Evolutionary conservation across 2,113 vertebrate species (phyloP), one percentile per base, ranked within the genome.

Genomic region (Cranoglanis bouderius): DNA sequence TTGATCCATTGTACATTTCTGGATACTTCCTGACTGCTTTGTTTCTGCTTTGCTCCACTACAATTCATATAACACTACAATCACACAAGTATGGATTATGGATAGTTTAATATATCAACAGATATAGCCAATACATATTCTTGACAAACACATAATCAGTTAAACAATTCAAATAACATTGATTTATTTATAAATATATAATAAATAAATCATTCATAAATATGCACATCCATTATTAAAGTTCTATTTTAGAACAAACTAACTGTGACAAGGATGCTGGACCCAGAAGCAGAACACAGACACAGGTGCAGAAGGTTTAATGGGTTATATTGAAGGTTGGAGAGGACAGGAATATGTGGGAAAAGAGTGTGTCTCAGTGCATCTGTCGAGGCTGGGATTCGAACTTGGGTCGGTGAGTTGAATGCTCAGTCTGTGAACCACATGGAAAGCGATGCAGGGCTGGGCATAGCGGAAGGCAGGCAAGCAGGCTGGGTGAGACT

Each of bases 1-100:
- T 72, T 88, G 81, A 88, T 85, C 77, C 40, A 82, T 49, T 78
- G 55, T 90, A 46, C 6, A 78, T 86, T 88, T 85, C n/a, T n/a
- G 53, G 70, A 57, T 55, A 26, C 4, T 43, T 84, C 81, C 53
- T 59, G 82, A 72, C 51, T 65, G 32, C 18, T 74, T 86, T 87
- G 80, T 86, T 78, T 83, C 78, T 83, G n/a, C n/a, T n/a, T n/a
- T 81, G 59, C 19, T 53, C 81, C 70, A 77, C 46, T 67, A 12
- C n/a, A 85, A 24, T 65, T 59, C 32, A 81, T 19, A 13, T 43
- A 75, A 26, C 10, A 1, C 19, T 21, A 75, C 21, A 46, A 26
- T 75, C 6, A 51, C 43, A 78, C 6, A 43, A 19, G 8, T 75
- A 12, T 75, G 1, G 19, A 8, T 35, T 18, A 70, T 35, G n/a